phyloP scores from a whole-genome alignment of 2,113 vertebrate species.

The Catharus fuscescens region DNA sequence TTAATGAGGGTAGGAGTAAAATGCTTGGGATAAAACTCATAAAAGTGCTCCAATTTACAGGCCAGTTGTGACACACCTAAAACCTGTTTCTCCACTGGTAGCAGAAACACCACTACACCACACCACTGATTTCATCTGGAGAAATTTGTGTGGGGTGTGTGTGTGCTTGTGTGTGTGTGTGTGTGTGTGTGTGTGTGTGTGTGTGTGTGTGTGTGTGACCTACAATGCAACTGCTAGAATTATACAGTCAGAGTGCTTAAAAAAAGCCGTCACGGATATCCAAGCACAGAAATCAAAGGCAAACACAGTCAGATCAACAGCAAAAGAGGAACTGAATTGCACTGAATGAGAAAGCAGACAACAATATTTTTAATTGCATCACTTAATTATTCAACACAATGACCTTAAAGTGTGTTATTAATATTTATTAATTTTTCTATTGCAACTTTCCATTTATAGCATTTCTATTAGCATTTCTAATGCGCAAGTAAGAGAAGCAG shows the following conservation, averaged over 20 bases:
- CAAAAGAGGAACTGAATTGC: background rate
- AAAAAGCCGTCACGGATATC: background rate
- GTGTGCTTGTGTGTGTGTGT: no score
- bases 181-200: no score
- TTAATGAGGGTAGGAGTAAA: slow-evolving; percentile 9
- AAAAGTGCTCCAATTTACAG: background rate
- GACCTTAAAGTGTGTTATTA: background rate
- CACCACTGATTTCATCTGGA: background rate
- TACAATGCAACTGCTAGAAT: background rate
- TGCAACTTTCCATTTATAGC: background rate
- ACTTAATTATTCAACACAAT: background rate
- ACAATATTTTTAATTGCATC: background rate
- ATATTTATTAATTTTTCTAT: background rate
- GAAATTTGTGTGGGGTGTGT: background rate
- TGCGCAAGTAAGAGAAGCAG: background rate
- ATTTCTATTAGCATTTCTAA: background rate
- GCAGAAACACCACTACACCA: background rate
- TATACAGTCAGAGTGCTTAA: background rate
- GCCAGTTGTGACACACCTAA: background rate
- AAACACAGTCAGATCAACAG: background rate
- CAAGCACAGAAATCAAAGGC: background rate
- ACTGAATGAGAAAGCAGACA: background rate
- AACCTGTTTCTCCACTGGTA: background rate
- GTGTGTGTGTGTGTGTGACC: background rate
- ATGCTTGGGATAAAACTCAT: background rate